Evolutionary conservation across 2,888 invertebrate species (phyloP), one percentile per base, ranked within the genome.

Genomic region (Euplexia lucipara): DNA sequence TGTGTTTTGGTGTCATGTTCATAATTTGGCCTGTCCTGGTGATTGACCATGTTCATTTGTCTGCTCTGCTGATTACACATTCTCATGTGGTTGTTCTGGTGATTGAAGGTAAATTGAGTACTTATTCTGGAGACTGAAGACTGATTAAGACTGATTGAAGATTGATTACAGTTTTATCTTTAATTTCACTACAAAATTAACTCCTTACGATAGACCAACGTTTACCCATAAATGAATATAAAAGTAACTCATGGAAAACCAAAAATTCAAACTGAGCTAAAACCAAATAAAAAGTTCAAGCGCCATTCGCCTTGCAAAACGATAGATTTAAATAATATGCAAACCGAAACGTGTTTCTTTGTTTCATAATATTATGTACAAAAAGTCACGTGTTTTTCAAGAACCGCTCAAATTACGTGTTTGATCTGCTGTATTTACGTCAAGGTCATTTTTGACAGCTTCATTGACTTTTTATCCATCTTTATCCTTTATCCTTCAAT

Each of bases 151-250:
- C n/a, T n/a, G n/a, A n/a, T n/a, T n/a, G n/a, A n/a, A n/a, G 39
- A 42, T 63, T 41, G 54, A 34, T 3, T 26, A n/a, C 5, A 26
- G 51, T 64, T 75, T 59, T 57, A 69, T 62, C 48, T 68, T 30
- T 68, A 70, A 78, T 83, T 85, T 84, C 83, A 86, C 86, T 85
- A 83, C 84, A 82, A 83, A 73, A 44, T 45, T 41, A 57, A 48
- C n/a, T 30, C 2, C 20, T 26, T 34, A 62, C 16, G 6, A 34
- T 34, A 12, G 12, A 20, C 6, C 6, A 22, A n/a, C 5, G n/a
- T n/a, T n/a, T n/a, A n/a, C n/a, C n/a, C n/a, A n/a, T 8, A 2
- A 18, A 39, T 49, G 1, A 10, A 45, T 56, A 6, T 12, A 30
- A 32, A 22, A 42, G 1, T 34, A 9, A 7, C 6, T 18, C 6